Conservation (phyloP, 2,113 vertebrate species). For the Chaetops frenatus region DNA sequence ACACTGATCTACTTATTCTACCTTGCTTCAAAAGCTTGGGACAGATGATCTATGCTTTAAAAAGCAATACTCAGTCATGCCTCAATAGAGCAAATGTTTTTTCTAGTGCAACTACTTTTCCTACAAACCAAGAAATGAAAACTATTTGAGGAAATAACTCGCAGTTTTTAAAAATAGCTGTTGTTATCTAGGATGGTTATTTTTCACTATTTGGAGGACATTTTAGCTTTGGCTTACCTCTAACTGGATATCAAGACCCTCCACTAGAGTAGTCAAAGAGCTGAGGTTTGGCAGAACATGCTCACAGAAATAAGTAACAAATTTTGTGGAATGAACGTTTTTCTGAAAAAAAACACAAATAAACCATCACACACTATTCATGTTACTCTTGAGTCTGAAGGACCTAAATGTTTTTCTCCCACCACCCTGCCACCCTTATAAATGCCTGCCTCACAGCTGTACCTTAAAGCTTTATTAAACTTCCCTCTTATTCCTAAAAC, state of each 20-base stretch:
- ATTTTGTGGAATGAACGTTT: conserved; percentile 98
- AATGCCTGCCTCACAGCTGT: background rate
- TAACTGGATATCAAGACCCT: conserved; percentile 93
- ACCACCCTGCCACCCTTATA: background rate
- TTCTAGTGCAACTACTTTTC: background rate
- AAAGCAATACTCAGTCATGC: background rate
- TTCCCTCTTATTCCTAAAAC: background rate
- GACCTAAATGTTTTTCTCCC: background rate
- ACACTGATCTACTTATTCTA: background rate
- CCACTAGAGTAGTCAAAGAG: conserved; percentile 86
- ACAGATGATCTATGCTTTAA: background rate
- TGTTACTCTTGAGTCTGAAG: background rate
- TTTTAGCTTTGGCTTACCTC: conserved; percentile 80
- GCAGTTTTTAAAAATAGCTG: background rate
- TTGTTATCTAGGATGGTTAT: background rate
- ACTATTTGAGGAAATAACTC: background rate
- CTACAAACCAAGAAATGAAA: background rate
- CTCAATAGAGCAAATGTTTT: background rate
- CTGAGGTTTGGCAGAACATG: conserved; percentile 92
- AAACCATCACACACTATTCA: background rate
- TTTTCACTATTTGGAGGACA: background rate
- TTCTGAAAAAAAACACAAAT: conserved; percentile 74
- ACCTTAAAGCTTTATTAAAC: background rate
- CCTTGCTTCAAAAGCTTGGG: background rate
- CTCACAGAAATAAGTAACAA: conserved; percentile 96